phyloP scores from a whole-genome alignment of 2,888 invertebrate genomes.

The Brachyptera risi region DNA sequence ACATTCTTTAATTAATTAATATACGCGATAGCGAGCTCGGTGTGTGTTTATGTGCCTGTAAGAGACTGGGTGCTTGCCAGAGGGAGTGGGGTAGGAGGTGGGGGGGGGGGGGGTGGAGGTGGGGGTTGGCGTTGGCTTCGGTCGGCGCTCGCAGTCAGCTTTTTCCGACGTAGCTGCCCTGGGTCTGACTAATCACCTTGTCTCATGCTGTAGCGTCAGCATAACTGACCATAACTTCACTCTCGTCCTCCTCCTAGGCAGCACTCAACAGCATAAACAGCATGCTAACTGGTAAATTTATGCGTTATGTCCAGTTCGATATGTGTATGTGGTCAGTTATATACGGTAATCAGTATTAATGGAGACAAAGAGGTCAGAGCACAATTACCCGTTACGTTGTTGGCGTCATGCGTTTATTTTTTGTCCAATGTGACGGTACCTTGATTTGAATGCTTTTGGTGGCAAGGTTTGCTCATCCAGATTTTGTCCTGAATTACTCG shows the following conservation, averaged over 20 bases:
- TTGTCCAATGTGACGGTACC: no score
- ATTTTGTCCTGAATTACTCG: no score
- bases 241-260: no score
- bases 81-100: not conserved
- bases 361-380: not conserved
- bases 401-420: no score
- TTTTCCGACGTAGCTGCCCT: conserved; percentile 7
- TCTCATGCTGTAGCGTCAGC: conserved; percentile 7
- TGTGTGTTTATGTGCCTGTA: not conserved
- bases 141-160: conserved; percentile 10
- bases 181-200: not conserved
- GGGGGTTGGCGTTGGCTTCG: not conserved
- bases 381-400: no score
- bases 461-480: no score
- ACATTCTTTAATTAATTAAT: no score
- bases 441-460: no score
- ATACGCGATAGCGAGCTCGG: no score
- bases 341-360: conserved; percentile 9
- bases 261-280: no score
- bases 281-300: not conserved
- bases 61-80: conserved; percentile 1
- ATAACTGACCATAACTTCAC: conserved; percentile 4
- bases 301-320: not conserved
- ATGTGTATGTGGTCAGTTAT: conserved; percentile 2
- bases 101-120: not conserved